phyloP scores from a whole-genome alignment of 2,113 vertebrate species.

The Butastur rufipennis region DNA sequence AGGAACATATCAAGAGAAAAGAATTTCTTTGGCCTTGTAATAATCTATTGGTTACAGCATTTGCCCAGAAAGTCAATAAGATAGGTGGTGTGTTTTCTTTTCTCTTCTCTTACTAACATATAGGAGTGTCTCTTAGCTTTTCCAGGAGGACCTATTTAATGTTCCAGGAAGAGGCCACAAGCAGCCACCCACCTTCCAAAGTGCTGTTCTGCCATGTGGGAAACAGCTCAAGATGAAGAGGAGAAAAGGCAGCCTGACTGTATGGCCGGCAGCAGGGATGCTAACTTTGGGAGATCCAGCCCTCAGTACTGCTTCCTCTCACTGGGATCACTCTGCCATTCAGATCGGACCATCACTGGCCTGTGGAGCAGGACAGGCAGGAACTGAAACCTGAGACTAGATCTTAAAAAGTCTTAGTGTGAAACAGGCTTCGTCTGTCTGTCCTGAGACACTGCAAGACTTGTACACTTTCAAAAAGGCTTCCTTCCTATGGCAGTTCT shows the following conservation, averaged over 20 bases:
- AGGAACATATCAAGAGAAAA: not conserved
- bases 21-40: not conserved
- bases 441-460: not conserved
- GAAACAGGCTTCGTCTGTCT: not conserved
- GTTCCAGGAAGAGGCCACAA: not conserved
- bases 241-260: not conserved
- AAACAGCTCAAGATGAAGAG: not conserved
- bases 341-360: not conserved
- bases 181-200: not conserved
- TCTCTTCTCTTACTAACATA: not conserved
- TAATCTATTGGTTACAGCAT: not conserved
- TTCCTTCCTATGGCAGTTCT: not conserved
- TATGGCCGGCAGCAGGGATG: fast-evolving
- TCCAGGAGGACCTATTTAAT: not conserved
- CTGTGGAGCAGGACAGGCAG: not conserved
- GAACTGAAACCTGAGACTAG: not conserved
- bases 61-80: not conserved
- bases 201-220: not conserved
- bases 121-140: not conserved
- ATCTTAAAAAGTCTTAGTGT: not conserved
- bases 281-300: not conserved
- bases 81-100: not conserved
- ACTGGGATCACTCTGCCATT: not conserved
- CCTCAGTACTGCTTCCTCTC: fast-evolving
- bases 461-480: not conserved